phyloP scores from a whole-genome alignment of 2,113 vertebrate genomes.

The Uria aalge region DNA sequence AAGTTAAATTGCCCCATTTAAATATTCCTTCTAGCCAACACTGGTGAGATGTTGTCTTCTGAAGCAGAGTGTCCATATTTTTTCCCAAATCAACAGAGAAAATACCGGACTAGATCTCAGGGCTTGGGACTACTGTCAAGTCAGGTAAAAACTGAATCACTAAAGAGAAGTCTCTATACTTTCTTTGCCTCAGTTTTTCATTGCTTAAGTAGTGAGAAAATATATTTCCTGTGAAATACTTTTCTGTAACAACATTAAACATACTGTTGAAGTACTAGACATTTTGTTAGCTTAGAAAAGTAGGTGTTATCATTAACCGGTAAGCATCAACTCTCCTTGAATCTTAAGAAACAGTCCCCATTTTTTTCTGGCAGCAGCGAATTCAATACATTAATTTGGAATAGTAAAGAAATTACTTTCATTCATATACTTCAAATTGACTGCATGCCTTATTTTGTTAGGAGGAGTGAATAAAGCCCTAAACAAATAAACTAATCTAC shows the following conservation, averaged over 20 bases:
- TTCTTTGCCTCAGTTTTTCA: neutral
- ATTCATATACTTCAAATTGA: neutral
- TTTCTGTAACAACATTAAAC: neutral
- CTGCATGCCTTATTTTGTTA: neutral
- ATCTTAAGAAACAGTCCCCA: neutral
- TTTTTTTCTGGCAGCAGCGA: neutral
- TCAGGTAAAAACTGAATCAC: neutral
- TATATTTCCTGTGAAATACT: neutral
- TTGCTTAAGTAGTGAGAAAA: neutral
- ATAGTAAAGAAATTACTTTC: neutral
- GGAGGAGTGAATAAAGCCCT: neutral
- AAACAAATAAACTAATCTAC: constrained; percentile 4
- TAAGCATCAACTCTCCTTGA: neutral
- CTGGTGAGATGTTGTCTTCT: neutral
- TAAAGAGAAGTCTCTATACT: neutral
- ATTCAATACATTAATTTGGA: neutral
- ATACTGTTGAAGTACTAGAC: neutral
- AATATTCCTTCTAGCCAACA: neutral
- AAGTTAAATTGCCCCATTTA: neutral
- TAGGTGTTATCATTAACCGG: neutral
- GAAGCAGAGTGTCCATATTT: neutral
- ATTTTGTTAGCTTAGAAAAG: neutral
- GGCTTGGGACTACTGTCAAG: neutral
- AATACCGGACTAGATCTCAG: neutral
- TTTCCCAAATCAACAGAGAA: neutral